phyloP scores from a whole-genome alignment of 2,797 vertebrate species.

The Hydrocynus forskahlii region DNA sequence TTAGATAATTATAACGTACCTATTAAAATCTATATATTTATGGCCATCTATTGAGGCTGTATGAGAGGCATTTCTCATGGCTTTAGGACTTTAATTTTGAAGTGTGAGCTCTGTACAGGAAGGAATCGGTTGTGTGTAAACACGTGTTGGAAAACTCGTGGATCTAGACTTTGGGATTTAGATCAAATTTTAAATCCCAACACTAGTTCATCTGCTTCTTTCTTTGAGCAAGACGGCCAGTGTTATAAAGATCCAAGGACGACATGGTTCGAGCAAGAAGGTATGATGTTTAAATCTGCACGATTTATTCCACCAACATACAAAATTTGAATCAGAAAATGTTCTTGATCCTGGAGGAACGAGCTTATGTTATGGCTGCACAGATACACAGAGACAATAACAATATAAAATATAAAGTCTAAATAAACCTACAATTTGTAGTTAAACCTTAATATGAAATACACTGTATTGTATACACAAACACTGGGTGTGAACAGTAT shows the following conservation, averaged over 20 bases:
- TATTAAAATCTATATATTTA: neutral
- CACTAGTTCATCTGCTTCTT: neutral
- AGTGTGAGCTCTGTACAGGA: constrained; percentile 3
- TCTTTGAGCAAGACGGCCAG: too few species aligned
- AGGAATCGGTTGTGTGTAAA: neutral
- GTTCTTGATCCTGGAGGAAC: too few species aligned
- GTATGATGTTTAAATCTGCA: constrained; percentile 61
- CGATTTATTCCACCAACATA: too few species aligned
- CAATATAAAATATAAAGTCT: too few species aligned
- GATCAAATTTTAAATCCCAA: neutral
- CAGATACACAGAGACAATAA: too few species aligned
- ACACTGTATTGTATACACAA: too few species aligned
- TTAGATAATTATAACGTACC: too few species aligned
- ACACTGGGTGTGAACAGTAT: too few species aligned
- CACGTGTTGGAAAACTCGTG: constrained; percentile 18
- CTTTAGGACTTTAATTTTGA: constrained; percentile 51
- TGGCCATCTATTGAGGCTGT: neutral
- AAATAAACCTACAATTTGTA: too few species aligned
- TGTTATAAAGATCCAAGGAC: neutral
- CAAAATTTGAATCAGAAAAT: too few species aligned
- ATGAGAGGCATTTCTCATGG: neutral
- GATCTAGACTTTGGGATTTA: neutral
- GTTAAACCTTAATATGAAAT: too few species aligned
- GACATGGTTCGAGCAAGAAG: constrained; percentile 75
- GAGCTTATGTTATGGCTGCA: too few species aligned